Evolutionary conservation across 2,888 invertebrate genomes (phyloP), one percentile per base, ranked within the genome.

Genomic region (Spisula solida): DNA sequence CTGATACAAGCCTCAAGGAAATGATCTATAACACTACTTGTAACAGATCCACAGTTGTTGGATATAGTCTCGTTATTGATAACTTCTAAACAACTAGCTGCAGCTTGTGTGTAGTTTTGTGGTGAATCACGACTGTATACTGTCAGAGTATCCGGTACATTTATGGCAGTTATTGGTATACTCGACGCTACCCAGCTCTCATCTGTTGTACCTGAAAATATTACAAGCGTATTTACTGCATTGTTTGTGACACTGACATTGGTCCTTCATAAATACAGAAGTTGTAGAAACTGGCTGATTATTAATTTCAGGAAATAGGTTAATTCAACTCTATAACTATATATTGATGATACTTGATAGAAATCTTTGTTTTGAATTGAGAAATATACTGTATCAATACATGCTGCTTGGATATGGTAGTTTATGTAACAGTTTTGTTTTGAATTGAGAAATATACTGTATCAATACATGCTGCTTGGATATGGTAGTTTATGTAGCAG

Each of bases 1-100:
- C 92, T 83, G 55, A 95, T 92, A 86, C 95, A 95, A 1, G 93
- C 93, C 55, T 95, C 93, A 16, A 94, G 81, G 51, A 92, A 92
- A 56, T 94, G 93, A 48, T 93, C 93, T 48, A 88, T 82, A 41
- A 93, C 70, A 14, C 89, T 89, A 47, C 86, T 90, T 0, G 84
- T 82, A 8, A 93, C 56, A 16, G 86, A 86, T 0, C 79, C 70
- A 80, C 93, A 93, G 80, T 92, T 80, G 25, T 85, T 56, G 41
- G 89, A 87, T 56, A 92, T 85, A 80, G 88, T 88, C 14, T 82
- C 87, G 47, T 90, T 79, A 41, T 89, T 85, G 6, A 93, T 55
- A 10, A 90, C 91, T 0, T 41, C 78, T 14, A 90, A 55, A 80
- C 91, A 91, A 81, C 85, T 78, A 34, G 81, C 79, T 60, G 81